Evolutionary conservation across 2,797 vertebrate genomes (phyloP).

Genomic region (Amniataba percoides): DNA sequence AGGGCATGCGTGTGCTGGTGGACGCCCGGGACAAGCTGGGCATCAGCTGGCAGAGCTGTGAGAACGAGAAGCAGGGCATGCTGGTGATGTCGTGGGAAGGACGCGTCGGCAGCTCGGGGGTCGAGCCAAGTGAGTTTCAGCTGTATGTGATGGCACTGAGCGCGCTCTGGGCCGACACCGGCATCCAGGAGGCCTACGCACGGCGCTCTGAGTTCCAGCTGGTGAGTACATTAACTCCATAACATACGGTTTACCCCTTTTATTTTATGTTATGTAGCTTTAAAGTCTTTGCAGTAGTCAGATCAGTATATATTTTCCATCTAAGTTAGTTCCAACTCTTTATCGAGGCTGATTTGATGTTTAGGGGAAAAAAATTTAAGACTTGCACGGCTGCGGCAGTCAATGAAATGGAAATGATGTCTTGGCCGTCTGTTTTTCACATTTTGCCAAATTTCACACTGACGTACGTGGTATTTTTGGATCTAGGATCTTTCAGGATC

Average conservation of each 20-base stretch:
- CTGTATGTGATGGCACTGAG: constrained; percentile 92
- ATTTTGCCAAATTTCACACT: not conserved
- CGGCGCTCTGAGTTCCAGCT: constrained; percentile 95
- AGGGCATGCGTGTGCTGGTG: constrained; percentile 96
- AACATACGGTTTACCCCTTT: not conserved
- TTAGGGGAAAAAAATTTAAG: not conserved
- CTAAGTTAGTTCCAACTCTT: not conserved
- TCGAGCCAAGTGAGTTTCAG: constrained; percentile 96
- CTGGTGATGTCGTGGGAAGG: constrained; percentile 97
- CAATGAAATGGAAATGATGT: not conserved
- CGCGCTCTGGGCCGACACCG: constrained; percentile 90
- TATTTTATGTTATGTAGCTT: not conserved
- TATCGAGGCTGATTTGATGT: not conserved
- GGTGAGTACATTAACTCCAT: constrained; percentile 86
- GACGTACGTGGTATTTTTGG: not conserved
- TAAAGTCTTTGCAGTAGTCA: not conserved
- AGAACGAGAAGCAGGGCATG: constrained; percentile 97
- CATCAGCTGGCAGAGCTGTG: constrained; percentile 93
- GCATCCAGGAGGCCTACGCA: constrained; percentile 92
- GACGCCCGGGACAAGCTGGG: constrained; percentile 96
- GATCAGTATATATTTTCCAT: not conserved
- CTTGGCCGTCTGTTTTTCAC: not conserved
- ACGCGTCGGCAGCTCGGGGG: constrained; percentile 87
- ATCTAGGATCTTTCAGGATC: not conserved
- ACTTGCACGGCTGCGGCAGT: not conserved